Conservation (phyloP, 2,888 invertebrate species). For the Cephus rjabovi region DNA sequence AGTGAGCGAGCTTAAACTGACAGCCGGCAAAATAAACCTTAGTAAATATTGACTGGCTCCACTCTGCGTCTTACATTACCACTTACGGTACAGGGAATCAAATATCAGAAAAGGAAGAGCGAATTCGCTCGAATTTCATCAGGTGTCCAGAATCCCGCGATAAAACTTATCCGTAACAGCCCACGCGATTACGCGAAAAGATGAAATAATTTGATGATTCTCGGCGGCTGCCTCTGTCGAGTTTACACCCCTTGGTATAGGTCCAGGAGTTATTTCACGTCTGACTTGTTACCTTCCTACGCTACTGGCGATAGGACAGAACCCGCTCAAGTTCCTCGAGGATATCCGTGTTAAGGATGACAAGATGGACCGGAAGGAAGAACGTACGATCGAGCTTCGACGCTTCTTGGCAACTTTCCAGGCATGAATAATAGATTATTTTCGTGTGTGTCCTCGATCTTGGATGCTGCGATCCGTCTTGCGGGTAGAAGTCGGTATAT, state of each 20-base stretch:
- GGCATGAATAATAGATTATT: slow-evolving; percentile 36
- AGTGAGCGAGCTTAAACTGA: background rate
- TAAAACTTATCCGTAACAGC: background rate
- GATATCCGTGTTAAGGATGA: background rate
- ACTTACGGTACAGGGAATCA: background rate
- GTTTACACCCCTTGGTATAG: background rate
- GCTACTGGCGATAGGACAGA: background rate
- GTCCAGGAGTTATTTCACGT: background rate
- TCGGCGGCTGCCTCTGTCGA: too few relatives aligned
- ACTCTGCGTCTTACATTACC: background rate
- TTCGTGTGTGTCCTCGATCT: slow-evolving; percentile 5
- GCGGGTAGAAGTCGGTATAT: background rate
- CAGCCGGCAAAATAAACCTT: background rate
- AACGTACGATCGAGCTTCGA: background rate
- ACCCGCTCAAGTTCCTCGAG: background rate
- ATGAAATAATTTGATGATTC: background rate
- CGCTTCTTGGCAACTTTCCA: slow-evolving; percentile 29
- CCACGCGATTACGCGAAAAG: background rate
- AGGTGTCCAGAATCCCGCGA: background rate
- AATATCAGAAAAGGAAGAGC: background rate
- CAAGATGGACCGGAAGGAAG: background rate
- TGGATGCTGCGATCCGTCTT: background rate
- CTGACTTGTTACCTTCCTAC: background rate
- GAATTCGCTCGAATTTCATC: background rate
- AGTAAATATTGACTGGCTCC: background rate